A percentile compares a stretch with the other conserved stretches of the same genome.
phyloP scores from a whole-genome alignment of 2,113 vertebrate genomes.

The Larimichthys crocea region DNA sequence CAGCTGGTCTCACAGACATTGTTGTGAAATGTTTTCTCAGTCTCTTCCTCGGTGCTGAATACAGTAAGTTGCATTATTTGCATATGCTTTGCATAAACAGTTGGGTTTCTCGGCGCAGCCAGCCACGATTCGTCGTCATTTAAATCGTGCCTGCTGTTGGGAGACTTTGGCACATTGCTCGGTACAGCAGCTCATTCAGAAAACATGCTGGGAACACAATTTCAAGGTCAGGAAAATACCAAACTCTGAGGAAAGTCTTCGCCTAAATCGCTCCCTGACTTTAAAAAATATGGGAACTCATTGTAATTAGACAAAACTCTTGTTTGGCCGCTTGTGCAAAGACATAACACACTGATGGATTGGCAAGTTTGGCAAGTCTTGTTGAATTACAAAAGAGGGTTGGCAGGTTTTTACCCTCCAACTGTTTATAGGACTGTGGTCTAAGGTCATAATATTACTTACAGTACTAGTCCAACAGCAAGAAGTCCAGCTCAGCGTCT shows the following conservation, averaged over 20 bases:
- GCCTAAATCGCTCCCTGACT: neutral
- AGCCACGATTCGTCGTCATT: neutral
- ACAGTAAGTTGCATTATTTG: neutral
- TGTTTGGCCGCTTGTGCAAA: neutral
- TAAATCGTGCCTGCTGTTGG: neutral
- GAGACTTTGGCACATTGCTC: neutral
- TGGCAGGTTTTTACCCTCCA: too few relatives aligned
- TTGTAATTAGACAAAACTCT: neutral
- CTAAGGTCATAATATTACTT: too few relatives aligned
- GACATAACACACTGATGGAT: neutral
- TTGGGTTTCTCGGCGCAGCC: neutral
- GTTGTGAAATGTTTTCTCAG: neutral
- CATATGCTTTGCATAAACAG: conserved; percentile 12
- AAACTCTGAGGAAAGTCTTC: neutral
- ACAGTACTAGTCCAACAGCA: too few relatives aligned
- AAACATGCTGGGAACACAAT: neutral
- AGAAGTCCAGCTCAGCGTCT: too few relatives aligned
- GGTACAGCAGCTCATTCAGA: neutral
- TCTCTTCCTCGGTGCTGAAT: neutral
- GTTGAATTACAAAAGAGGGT: neutral
- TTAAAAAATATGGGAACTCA: neutral
- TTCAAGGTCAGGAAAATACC: neutral
- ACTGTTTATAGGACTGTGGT: too few relatives aligned
- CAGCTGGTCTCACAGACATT: neutral
- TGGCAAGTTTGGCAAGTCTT: neutral